Base-by-base conservation (phyloP, 2,113 vertebrate species). In the Myanophis thanlyinensis region DNA sequence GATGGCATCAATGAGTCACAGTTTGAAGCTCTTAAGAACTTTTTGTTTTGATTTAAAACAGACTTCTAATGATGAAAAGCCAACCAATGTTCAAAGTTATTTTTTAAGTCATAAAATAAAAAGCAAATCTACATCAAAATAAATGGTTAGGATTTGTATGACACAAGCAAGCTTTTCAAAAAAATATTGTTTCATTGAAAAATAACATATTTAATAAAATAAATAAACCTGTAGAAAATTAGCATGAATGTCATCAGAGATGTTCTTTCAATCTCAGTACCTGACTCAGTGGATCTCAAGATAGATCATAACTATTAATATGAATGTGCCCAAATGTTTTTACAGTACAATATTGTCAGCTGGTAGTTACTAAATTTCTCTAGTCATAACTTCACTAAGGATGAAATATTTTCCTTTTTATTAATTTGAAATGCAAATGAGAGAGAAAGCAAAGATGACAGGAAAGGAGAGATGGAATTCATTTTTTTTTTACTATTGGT, bases 11-110 rank as follows among this genome's bases (percentile, higher is more conserved):
- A 80, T 89, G 62, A 89, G 49, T 92, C 59, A 92, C 13, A 80
- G 22, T 89, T 20, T 92, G 44, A 84, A 20, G 85, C 30, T 56
- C 67, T 48, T 46, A 80, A 44, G 86, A 80, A 86, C 20, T 54
- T 85, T 89, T 40, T 89, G 62, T 89, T 89, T 88, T 84, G 62
- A 47, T 25, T 48, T 54, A 53, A 88, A 91, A 89, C 67, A 89
- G 73, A 89, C 89, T 48, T 88, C 44, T 85, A 89, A 92, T 92
- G 48, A 92, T 92, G 23, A 87, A 73, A 62, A 80, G 13, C 87
- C 44, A 89, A 80, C 91, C 56, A 67, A 44, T 30, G 67, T 48
- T 40, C 56, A 10, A 49, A 73, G 56, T 67, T 73, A 85, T 91
- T n/a, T 62, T 73, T 85, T 35, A 35, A 56, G 30, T n/a, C 87